These are phyloP conservation scores for Synanceia verrucosa DNA, from an alignment of 2,797 vertebrate genomes.

Conservation along the genomic window DNA sequence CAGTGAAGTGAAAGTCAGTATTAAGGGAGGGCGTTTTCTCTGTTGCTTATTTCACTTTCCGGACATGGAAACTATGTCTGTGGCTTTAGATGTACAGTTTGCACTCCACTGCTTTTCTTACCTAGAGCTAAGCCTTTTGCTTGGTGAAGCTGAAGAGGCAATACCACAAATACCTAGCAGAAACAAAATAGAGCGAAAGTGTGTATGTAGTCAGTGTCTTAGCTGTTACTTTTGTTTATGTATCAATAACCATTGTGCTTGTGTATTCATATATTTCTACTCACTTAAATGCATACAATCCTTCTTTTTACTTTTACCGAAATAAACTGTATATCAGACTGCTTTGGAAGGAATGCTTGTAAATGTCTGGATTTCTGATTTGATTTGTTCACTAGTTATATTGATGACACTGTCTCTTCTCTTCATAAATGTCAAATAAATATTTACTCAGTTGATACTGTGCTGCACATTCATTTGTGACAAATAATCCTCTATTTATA, in stretches of 20 bases:
- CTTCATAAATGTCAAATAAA: background rate
- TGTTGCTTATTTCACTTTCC: slow-evolving; percentile 23
- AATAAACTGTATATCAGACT: background rate
- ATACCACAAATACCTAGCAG: background rate
- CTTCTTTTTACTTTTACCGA: background rate
- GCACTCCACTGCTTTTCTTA: background rate
- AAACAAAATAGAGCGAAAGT: background rate
- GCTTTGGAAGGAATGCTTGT: background rate
- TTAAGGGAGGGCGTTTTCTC: background rate
- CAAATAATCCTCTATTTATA: background rate
- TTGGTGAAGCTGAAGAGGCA: background rate
- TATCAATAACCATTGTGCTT: background rate
- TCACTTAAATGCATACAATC: background rate
- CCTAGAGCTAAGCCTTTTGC: slow-evolving; percentile 2
- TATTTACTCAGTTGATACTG: background rate
- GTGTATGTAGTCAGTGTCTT: background rate
- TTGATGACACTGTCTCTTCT: background rate
- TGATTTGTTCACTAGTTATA: background rate
- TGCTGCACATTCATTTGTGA: background rate
- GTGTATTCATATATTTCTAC: background rate
- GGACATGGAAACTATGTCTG: slow-evolving; percentile 31
- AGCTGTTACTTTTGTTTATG: background rate
- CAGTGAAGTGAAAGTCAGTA: slow-evolving; percentile 15
- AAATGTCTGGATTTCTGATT: background rate
- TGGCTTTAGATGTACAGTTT: slow-evolving; percentile 3